phyloP scores from a whole-genome alignment of 2,113 vertebrate species.

The Cyanoderma ruficeps region DNA sequence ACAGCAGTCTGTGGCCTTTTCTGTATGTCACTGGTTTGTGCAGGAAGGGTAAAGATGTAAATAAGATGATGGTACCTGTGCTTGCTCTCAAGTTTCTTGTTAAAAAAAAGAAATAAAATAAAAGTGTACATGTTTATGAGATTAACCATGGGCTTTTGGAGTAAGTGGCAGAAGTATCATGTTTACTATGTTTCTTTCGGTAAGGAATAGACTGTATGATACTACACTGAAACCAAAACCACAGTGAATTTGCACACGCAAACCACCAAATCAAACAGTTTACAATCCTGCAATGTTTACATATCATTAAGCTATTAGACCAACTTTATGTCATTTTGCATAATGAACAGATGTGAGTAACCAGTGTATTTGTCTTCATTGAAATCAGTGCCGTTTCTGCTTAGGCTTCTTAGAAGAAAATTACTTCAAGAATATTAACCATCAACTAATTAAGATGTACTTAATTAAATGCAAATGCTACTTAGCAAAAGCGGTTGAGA shows the following conservation, averaged over 20 bases:
- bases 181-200: not conserved
- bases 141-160: not conserved
- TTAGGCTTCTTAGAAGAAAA: slow-evolving; percentile 54
- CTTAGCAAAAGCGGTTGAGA: slow-evolving; percentile 38
- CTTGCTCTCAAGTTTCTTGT: not conserved
- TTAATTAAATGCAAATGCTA: slow-evolving; percentile 69
- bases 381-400: slow-evolving; percentile 27
- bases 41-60: not conserved
- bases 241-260: not conserved
- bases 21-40: not conserved
- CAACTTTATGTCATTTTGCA: not conserved
- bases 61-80: not conserved
- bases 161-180: not conserved
- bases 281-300: not conserved
- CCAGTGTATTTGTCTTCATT: slow-evolving; percentile 37
- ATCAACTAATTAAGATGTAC: slow-evolving; percentile 55
- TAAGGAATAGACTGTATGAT: not conserved
- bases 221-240: not conserved
- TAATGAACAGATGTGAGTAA: slow-evolving; percentile 49
- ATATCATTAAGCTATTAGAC: slow-evolving; percentile 29
- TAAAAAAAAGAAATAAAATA: too few species aligned
- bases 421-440: slow-evolving; percentile 60
- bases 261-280: not conserved
- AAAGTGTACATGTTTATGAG: not conserved
- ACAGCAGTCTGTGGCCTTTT: not conserved